Conservation (phyloP, 2,797 vertebrate genomes). For the Dallia pectoralis region DNA sequence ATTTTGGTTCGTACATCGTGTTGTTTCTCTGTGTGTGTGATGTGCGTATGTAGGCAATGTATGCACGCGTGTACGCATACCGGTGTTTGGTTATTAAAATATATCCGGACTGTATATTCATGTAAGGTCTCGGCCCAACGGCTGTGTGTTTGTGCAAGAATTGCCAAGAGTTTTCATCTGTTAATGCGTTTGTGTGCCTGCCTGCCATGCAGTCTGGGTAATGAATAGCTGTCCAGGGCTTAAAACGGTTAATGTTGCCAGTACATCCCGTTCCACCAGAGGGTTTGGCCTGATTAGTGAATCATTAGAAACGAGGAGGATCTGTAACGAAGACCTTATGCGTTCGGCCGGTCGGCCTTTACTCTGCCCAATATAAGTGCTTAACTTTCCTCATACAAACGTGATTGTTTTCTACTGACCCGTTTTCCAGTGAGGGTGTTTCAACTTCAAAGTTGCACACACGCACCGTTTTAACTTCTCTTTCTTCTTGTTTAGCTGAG, state of each 20-base stretch:
- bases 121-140: not conserved
- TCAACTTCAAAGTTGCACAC: slow-evolving; percentile 48
- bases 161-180: not conserved
- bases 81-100: not conserved
- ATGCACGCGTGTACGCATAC: not conserved
- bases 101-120: not conserved
- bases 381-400: slow-evolving; percentile 62
- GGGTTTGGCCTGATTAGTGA: slow-evolving; percentile 43
- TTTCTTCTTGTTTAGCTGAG: slow-evolving; percentile 35
- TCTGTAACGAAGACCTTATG: slow-evolving; percentile 39
- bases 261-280: slow-evolving; percentile 32
- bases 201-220: slow-evolving; percentile 24
- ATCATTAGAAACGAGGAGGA: slow-evolving; percentile 44
- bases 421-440: slow-evolving; percentile 46
- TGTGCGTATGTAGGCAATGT: not conserved
- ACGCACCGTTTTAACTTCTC: slow-evolving; percentile 16
- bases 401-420: slow-evolving; percentile 43
- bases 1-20: slow-evolving; percentile 13
- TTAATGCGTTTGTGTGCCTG: not conserved
- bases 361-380: slow-evolving; percentile 35
- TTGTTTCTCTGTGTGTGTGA: slow-evolving; percentile 2
- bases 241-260: slow-evolving; percentile 15
- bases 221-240: slow-evolving; percentile 25
- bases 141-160: slow-evolving; percentile 11
- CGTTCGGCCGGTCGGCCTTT: slow-evolving; percentile 47